A percentile compares a stretch with the other conserved stretches of the same genome.
These are phyloP conservation scores for Danaus chrysippus DNA, from an alignment of 2,888 invertebrate genomes.

Conservation along the genomic window DNA sequence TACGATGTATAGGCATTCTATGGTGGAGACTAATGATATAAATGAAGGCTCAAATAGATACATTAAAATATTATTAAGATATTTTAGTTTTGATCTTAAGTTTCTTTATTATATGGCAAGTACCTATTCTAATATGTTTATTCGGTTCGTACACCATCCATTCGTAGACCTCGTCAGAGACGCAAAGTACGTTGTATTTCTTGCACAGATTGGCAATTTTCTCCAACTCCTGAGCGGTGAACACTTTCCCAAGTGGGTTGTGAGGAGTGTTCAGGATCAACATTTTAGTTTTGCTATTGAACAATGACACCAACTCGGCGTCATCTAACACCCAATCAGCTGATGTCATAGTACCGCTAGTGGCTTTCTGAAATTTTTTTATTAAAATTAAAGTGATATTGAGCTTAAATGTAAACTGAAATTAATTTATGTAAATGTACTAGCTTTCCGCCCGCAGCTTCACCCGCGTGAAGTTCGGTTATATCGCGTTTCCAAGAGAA, in stretches of 20 bases:
- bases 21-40: too few relatives aligned
- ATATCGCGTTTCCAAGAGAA: too few relatives aligned
- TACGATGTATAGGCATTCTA: too few relatives aligned
- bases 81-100: not conserved
- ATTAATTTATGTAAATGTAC: too few relatives aligned
- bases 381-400: not conserved
- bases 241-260: conserved; percentile 97
- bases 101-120: conserved; percentile 32
- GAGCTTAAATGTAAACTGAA: too few relatives aligned
- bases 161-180: conserved; percentile 99
- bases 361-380: conserved; percentile 52
- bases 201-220: conserved; percentile 92
- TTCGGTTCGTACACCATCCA: conserved; percentile 94
- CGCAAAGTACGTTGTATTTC: conserved; percentile 93
- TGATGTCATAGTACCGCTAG: conserved; percentile 79
- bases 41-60: too few relatives aligned
- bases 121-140: conserved; percentile 94
- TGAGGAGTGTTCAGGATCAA: conserved; percentile 98
- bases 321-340: conserved; percentile 94
- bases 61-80: too few relatives aligned
- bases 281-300: conserved; percentile 94
- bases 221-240: conserved; percentile 82
- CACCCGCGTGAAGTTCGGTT: too few relatives aligned
- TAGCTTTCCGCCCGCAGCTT: too few relatives aligned
- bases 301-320: conserved; percentile 86